These are phyloP conservation scores for Littorina saxatilis DNA, from an alignment of 1,140 invertebrate species.

Conservation along the genomic window DNA sequence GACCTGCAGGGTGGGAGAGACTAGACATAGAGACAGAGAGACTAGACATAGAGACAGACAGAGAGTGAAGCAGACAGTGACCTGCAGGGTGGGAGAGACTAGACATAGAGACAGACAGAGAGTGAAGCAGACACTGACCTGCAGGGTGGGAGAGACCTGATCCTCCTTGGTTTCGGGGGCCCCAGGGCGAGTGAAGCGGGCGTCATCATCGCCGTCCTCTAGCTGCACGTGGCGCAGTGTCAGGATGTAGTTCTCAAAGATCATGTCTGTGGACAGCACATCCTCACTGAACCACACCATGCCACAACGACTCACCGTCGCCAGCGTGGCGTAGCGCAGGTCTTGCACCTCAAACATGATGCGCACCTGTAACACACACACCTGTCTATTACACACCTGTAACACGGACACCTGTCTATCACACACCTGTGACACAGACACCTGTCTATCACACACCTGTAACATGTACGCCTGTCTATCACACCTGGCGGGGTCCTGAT, in stretches of 20 bases:
- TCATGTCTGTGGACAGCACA: slow-evolving; percentile 98
- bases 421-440: no score
- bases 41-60: neutral
- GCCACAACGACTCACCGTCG: slow-evolving; percentile 99
- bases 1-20: no score
- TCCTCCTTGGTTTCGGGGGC: slow-evolving; percentile 77
- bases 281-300: slow-evolving; percentile 78
- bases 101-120: no score
- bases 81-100: no score
- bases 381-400: no score
- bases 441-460: no score
- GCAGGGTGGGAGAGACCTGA: slow-evolving; percentile 70
- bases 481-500: no score
- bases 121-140: slow-evolving; percentile 57
- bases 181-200: slow-evolving; percentile 47
- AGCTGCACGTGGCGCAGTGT: slow-evolving; percentile 91
- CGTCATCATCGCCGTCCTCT: slow-evolving; percentile 88
- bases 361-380: slow-evolving; percentile 81
- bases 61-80: no score
- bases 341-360: slow-evolving; percentile 99
- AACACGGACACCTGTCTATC: no score
- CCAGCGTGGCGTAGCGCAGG: slow-evolving; percentile 97
- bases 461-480: no score
- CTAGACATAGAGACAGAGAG: neutral
- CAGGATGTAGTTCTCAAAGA: slow-evolving; percentile 96